Base-by-base conservation (phyloP, 2,113 vertebrate genomes). In the Grammomys dolichurus region DNA sequence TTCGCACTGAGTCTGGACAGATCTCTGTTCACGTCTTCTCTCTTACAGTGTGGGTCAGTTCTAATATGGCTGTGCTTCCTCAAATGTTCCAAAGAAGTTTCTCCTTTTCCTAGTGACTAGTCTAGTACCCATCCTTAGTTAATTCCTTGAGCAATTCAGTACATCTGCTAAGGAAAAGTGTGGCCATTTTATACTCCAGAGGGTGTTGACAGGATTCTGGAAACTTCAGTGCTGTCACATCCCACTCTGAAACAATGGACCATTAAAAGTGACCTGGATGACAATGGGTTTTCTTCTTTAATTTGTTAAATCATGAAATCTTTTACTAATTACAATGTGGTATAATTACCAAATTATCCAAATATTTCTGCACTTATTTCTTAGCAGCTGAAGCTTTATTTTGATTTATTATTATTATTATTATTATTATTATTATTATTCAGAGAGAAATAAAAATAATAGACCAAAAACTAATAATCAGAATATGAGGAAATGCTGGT, bases 321-420 rank as follows among this genome's bases (percentile, higher is more conserved):
- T 70, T 95, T 96, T 91, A 82, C 75, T 90, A 78, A 90, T 93
- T 81, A 48, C 54, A 46, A 87, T 84, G 11, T 48, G 87, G 43
- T 89, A 54, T 87, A 89, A 92, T 93, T 93, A 43, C 56, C 72
- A 93, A 65, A 56, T 3, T 97, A n/a, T 56, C n/a, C 70, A 84
- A 77, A 14, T 89, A 63, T 72, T 93, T 56, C 43, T 92, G 7
- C 1, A 58, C 10, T 89, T 84, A 20, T 87, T 60, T 90, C 56
- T 95, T 84, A 89, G 48, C 24, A 87, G 56, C 77, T 94, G 70
- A 91, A 93, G 89, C 17, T 96, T 93, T 93, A 90, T 95, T 72
- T 92, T 86, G 28, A 1, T n/a, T 81, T 22, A 56, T 36, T 48
- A 70, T 70, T 70, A 70, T 70, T 70, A 70, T 28, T 28, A 31